Evolutionary conservation across 1,140 invertebrate species (phyloP).

Genomic region (Globodera rostochiensis): DNA sequence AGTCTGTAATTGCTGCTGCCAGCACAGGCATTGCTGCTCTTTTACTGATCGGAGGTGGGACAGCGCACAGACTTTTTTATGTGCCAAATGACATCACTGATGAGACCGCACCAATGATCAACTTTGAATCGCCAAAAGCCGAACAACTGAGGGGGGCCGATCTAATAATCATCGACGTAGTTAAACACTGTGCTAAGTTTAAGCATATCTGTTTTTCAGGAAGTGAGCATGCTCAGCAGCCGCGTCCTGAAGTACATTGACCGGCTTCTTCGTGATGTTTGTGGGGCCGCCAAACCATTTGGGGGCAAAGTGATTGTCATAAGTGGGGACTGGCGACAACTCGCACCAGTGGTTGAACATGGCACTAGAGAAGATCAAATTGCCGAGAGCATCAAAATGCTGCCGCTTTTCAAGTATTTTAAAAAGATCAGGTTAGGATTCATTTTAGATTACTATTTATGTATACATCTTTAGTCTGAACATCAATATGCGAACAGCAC

Average conservation of each 20-base stretch:
- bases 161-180: constrained; percentile 3
- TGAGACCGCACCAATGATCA: background rate
- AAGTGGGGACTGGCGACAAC: constrained; percentile 61
- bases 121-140: constrained; percentile 10
- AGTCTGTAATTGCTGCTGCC: constrained; percentile 35
- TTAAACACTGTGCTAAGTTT: background rate
- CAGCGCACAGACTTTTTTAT: constrained; percentile 38
- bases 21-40: constrained; percentile 60
- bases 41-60: constrained; percentile 49
- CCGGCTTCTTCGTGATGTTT: constrained; percentile 19
- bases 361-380: constrained; percentile 12
- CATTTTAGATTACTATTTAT: background rate
- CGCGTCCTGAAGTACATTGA: too few relatives aligned
- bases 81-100: constrained; percentile 30
- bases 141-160: background rate
- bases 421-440: constrained; percentile 13
- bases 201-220: background rate
- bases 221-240: constrained; percentile 5
- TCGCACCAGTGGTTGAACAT: constrained; percentile 47
- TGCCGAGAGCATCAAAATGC: constrained; percentile 7
- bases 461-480: background rate
- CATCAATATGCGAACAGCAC: constrained; percentile 28
- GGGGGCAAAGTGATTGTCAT: constrained; percentile 56
- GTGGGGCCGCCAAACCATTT: constrained; percentile 40
- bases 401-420: background rate